Conservation (phyloP, 2,797 vertebrate species). For the Oryzias sinensis region DNA sequence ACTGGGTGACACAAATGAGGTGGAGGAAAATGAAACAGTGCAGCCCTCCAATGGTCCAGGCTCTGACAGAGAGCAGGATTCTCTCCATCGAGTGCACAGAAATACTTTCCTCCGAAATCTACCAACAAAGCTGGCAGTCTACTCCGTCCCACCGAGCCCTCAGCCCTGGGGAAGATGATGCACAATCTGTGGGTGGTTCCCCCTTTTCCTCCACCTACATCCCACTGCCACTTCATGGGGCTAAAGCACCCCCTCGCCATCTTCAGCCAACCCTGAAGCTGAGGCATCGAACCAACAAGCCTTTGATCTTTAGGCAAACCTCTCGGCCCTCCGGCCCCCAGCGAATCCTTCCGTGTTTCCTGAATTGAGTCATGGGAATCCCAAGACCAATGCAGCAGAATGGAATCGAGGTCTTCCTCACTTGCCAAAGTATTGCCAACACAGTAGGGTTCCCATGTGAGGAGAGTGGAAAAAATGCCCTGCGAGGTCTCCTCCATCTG, state of each 20-base stretch:
- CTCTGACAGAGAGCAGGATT: conserved; percentile 7
- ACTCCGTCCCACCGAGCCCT: conserved; percentile 23
- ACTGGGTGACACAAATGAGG: conserved; percentile 6
- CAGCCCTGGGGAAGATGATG: conserved; percentile 29
- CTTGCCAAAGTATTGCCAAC: conserved; percentile 15
- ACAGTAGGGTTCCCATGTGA: conserved; percentile 29
- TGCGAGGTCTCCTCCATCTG: conserved; percentile 46
- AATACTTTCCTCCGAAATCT: conserved; percentile 24
- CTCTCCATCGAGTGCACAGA: conserved; percentile 7
- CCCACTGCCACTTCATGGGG: conserved; percentile 15
- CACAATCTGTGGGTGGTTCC: conserved; percentile 36
- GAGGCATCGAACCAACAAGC: conserved; percentile 9
- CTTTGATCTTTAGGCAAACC: conserved; percentile 53
- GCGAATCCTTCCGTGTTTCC: conserved; percentile 16
- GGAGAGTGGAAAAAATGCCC: conserved; percentile 33
- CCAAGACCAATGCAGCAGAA: conserved; percentile 4
- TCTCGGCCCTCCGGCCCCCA: conserved; percentile 34
- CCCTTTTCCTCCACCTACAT: conserved; percentile 36
- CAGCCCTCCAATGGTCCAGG: not conserved
- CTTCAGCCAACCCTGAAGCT: conserved; percentile 18
- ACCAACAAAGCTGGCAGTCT: conserved; percentile 52
- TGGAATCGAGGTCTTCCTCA: conserved; percentile 11
- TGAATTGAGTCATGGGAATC: conserved; percentile 6
- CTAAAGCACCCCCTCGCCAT: conserved; percentile 1
- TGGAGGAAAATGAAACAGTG: conserved; percentile 1